Evolutionary conservation across 2,797 vertebrate species (phyloP).

Genomic region (Sebastes reedi): DNA sequence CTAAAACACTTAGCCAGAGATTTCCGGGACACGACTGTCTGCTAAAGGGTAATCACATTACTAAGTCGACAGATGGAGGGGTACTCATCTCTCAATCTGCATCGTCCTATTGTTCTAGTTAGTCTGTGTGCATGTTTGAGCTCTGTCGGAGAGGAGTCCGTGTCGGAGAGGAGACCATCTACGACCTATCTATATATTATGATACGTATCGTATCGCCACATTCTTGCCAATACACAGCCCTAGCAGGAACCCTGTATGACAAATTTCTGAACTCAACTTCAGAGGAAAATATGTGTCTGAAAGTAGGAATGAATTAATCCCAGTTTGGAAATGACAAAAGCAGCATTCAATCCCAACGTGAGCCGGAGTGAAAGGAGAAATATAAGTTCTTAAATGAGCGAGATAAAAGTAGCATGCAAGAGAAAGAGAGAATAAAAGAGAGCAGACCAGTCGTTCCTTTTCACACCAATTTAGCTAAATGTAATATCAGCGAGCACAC

Average conservation of each 20-base stretch:
- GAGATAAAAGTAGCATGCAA: conserved; percentile 5
- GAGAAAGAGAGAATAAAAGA: conserved; percentile 27
- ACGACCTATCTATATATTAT: background rate
- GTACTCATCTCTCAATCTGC: conserved; percentile 57
- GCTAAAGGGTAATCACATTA: conserved; percentile 77
- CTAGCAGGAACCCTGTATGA: background rate
- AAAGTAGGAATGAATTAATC: conserved; percentile 14
- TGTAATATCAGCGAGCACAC: conserved; percentile 14
- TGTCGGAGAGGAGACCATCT: background rate
- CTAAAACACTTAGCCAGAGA: conserved; percentile 68
- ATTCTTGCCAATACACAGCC: too few species aligned
- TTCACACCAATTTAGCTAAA: conserved; percentile 35
- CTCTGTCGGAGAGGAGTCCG: background rate
- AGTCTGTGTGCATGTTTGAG: conserved; percentile 18
- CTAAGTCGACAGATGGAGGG: conserved; percentile 66
- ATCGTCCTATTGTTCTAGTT: conserved; percentile 32
- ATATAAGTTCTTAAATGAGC: conserved; percentile 24
- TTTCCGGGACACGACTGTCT: conserved; percentile 52
- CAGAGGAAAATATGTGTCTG: conserved; percentile 7
- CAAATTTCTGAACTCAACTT: conserved; percentile 38
- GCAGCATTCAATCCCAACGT: conserved; percentile 9
- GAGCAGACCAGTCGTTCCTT: conserved; percentile 20
- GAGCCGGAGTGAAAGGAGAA: conserved; percentile 12
- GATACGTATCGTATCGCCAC: too few species aligned
- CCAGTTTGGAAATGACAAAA: conserved; percentile 26